phyloP scores from a whole-genome alignment of 2,888 invertebrate genomes.

The Scrobipalpa atriplicella region DNA sequence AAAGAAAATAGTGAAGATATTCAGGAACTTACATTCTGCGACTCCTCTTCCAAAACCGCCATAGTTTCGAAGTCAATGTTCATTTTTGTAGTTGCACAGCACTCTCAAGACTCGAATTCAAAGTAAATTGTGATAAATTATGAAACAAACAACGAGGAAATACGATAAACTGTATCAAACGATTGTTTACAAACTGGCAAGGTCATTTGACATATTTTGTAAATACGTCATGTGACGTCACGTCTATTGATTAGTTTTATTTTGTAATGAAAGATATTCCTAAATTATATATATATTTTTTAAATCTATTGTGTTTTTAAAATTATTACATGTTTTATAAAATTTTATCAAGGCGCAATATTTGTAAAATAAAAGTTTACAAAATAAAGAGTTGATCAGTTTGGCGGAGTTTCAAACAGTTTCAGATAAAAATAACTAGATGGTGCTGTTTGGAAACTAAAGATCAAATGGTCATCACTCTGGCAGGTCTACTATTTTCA shows the following conservation, averaged over 20 bases:
- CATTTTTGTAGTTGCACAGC: constrained; percentile 51
- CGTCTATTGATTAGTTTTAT: constrained; percentile 29
- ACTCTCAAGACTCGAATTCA: constrained; percentile 39
- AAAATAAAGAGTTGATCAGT: not conserved
- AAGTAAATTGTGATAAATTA: constrained; percentile 68
- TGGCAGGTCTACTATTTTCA: not conserved
- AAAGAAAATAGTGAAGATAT: constrained; percentile 50
- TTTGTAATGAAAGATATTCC: constrained; percentile 8
- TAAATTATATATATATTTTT: not conserved
- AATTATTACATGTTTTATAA: not conserved
- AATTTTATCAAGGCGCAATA: not conserved
- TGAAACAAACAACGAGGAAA: constrained; percentile 80
- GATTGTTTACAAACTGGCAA: constrained; percentile 90
- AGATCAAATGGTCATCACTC: not conserved
- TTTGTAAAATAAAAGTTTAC: not conserved
- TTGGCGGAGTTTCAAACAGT: not conserved
- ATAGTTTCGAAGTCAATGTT: constrained; percentile 85
- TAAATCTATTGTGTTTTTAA: not conserved
- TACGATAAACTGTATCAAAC: constrained; percentile 71
- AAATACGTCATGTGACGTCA: constrained; percentile 59
- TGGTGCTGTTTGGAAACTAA: not conserved
- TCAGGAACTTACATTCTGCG: constrained; percentile 79
- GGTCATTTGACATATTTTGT: constrained; percentile 84
- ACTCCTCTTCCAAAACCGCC: constrained; percentile 85
- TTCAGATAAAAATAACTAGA: not conserved